Evolutionary conservation across 1,140 invertebrate species (phyloP).

Genomic region (Drosophila lowei): DNA sequence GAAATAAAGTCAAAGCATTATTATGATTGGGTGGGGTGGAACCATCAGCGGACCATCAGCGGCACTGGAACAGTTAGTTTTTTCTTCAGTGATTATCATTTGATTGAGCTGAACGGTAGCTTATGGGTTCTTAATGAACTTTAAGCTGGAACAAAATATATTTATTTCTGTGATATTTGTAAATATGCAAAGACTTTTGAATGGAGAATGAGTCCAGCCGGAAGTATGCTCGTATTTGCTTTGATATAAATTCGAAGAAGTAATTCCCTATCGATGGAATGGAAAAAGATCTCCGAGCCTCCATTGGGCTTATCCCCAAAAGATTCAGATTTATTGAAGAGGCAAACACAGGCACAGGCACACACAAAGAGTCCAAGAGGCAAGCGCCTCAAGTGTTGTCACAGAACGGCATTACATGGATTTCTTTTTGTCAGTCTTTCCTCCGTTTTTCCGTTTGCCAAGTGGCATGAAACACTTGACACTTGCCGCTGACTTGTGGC

Average conservation of each 20-base stretch:
- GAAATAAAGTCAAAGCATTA: constrained; percentile 21
- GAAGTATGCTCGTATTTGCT: no score
- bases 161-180: not conserved
- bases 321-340: constrained; percentile 33
- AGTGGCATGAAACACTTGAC: constrained; percentile 75
- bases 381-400: constrained; percentile 72
- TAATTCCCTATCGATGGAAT: constrained; percentile 14
- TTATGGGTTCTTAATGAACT: constrained; percentile 35
- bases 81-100: constrained; percentile 34
- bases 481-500: constrained; percentile 76
- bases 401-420: constrained; percentile 67
- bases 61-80: constrained; percentile 35
- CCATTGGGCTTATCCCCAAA: constrained; percentile 34
- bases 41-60: constrained; percentile 13
- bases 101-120: constrained; percentile 27
- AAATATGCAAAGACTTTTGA: not conserved
- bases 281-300: constrained; percentile 18
- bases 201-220: no score
- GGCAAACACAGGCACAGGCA: constrained; percentile 22
- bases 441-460: constrained; percentile 27
- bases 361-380: constrained; percentile 59
- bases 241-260: not conserved
- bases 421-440: constrained; percentile 40
- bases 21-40: constrained; percentile 18
- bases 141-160: constrained; percentile 18